phyloP scores from a whole-genome alignment of 2,888 invertebrate species.

The Zootermopsis nevadensis region DNA sequence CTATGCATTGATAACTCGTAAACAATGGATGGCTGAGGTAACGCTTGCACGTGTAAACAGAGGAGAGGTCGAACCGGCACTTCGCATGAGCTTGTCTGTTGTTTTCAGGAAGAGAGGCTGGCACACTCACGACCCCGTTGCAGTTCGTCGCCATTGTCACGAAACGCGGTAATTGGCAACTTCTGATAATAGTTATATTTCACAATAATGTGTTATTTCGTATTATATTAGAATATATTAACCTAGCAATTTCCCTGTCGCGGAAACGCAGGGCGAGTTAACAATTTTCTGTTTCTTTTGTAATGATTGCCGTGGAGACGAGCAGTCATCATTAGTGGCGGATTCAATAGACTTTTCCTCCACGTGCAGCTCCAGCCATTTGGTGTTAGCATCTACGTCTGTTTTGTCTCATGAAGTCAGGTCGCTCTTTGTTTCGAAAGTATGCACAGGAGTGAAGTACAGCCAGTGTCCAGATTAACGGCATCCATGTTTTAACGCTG shows the following conservation, averaged over 20 bases:
- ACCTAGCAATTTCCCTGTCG: background rate
- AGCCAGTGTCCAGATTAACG: too few species aligned
- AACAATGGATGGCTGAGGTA: constrained; percentile 8
- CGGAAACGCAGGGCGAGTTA: background rate
- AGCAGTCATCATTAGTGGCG: constrained; percentile 6
- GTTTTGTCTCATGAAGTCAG: background rate
- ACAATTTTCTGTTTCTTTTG: constrained; percentile 23
- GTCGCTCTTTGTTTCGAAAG: background rate
- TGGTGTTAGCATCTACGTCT: background rate
- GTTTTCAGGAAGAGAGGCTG: background rate
- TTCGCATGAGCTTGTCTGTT: constrained; percentile 45
- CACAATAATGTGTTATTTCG: constrained; percentile 22
- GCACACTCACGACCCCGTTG: constrained; percentile 33
- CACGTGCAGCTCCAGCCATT: background rate
- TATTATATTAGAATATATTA: background rate
- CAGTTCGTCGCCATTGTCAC: constrained; percentile 40
- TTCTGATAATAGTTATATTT: constrained; percentile 43
- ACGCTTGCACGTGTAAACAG: background rate
- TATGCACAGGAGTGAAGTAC: background rate
- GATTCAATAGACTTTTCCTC: constrained; percentile 4
- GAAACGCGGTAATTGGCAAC: constrained; percentile 47
- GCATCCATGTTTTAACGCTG: too few species aligned
- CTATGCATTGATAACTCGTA: constrained; percentile 20
- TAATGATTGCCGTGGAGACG: constrained; percentile 19
- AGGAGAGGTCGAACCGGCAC: constrained; percentile 29